Percentiles rank a stretch among this genome's conserved stretches.
Conservation (phyloP, 2,797 vertebrate species). For the Falco concolor region DNA sequence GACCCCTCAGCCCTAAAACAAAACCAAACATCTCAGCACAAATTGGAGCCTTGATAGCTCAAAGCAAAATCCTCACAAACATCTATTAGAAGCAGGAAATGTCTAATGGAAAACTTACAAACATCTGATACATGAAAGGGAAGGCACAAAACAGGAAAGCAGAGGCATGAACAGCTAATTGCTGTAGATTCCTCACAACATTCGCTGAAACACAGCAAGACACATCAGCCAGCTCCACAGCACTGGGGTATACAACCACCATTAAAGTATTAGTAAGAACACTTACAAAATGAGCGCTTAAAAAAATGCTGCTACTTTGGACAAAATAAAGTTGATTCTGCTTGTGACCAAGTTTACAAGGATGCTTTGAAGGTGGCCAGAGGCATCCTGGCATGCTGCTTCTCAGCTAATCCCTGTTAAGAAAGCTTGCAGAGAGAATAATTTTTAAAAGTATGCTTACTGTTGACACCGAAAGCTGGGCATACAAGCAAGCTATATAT, state of each 20-base stretch:
- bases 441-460: not conserved
- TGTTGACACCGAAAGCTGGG: not conserved
- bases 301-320: not conserved
- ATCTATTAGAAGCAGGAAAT: slow-evolving; percentile 76
- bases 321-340: not conserved
- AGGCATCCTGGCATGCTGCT: not conserved
- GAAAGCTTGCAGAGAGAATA: not conserved
- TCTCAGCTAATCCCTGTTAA: not conserved
- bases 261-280: slow-evolving; percentile 24
- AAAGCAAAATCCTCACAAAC: slow-evolving; percentile 67
- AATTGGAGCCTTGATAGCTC: slow-evolving; percentile 66
- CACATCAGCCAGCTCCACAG: slow-evolving; percentile 7
- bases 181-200: slow-evolving; percentile 58
- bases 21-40: slow-evolving; percentile 63
- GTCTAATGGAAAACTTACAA: slow-evolving; percentile 75
- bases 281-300: not conserved
- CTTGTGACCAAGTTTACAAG: not conserved
- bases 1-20: slow-evolving; percentile 54
- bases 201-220: slow-evolving; percentile 64
- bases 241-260: slow-evolving; percentile 3
- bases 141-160: slow-evolving; percentile 70
- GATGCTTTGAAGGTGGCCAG: slow-evolving; percentile 11
- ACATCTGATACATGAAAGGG: slow-evolving; percentile 73
- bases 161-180: slow-evolving; percentile 72
- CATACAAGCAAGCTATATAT: not conserved